These are phyloP conservation scores for Cettia cetti DNA, from an alignment of 2,113 vertebrate species.

Conservation along the genomic window DNA sequence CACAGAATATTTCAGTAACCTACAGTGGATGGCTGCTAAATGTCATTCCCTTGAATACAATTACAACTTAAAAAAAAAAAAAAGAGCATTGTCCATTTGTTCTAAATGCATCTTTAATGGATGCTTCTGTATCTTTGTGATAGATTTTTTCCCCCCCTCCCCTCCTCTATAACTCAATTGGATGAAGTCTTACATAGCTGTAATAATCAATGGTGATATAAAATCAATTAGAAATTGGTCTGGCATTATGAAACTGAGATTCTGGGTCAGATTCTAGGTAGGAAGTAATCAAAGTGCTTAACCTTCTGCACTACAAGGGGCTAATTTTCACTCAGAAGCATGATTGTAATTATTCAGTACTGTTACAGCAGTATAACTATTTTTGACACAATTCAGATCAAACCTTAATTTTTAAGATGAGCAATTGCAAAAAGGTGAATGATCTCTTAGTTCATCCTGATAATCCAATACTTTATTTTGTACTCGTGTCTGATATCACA, in stretches of 20 bases:
- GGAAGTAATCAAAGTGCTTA: background rate
- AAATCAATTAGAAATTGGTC: constrained; percentile 61
- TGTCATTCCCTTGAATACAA: constrained; percentile 37
- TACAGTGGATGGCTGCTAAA: constrained; percentile 5
- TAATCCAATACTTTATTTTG: background rate
- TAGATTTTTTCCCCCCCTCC: background rate
- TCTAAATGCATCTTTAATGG: constrained; percentile 52
- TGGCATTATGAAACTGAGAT: constrained; percentile 12
- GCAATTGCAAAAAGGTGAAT: background rate
- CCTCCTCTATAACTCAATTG: background rate
- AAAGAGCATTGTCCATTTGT: constrained; percentile 17
- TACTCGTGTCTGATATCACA: background rate
- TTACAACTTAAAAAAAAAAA: constrained; percentile 4
- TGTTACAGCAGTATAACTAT: background rate
- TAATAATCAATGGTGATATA: constrained; percentile 58
- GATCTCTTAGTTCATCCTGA: background rate
- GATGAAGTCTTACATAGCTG: constrained; percentile 12
- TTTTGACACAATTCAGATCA: background rate
- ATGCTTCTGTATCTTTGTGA: constrained; percentile 19
- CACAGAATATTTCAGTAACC: constrained; percentile 29
- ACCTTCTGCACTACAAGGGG: background rate
- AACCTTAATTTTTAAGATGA: background rate
- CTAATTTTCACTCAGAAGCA: constrained; percentile 2
- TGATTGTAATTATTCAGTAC: background rate
- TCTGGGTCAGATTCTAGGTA: background rate